These are phyloP conservation scores for Peromyscus attwateri DNA, from an alignment of 2,797 vertebrate species.

Conservation along the genomic window DNA sequence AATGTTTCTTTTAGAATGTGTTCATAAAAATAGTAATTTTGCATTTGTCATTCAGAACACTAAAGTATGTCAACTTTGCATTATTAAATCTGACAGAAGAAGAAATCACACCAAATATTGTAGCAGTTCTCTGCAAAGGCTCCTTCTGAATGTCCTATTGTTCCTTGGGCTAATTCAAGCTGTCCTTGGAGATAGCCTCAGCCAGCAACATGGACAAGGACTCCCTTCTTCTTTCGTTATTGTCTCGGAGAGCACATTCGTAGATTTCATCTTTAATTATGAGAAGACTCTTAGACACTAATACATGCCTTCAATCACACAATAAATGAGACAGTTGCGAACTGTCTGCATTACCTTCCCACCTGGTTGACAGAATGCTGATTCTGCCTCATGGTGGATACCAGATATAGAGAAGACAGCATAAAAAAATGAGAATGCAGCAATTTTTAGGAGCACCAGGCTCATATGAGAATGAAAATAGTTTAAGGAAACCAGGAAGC, in stretches of 20 bases:
- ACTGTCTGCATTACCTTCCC: constrained; percentile 6
- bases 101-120: background rate
- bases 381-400: constrained; percentile 3
- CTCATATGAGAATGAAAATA: constrained; percentile 26
- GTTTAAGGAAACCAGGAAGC: constrained; percentile 59
- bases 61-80: background rate
- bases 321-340: constrained; percentile 70
- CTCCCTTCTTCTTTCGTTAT: constrained; percentile 60
- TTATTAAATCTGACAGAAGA: background rate
- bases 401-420: constrained; percentile 66
- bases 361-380: background rate
- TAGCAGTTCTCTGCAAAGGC: background rate
- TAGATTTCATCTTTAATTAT: constrained; percentile 42
- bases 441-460: constrained; percentile 20
- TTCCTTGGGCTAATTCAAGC: background rate
- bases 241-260: constrained; percentile 28
- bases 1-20: constrained; percentile 27
- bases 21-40: constrained; percentile 17
- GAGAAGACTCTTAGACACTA: constrained; percentile 32
- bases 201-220: background rate
- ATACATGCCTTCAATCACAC: background rate
- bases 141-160: accelerated
- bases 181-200: constrained; percentile 72
- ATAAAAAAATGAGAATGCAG: constrained; percentile 10
- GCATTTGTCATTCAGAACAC: background rate